Percentiles rank a stretch among this genome's conserved stretches.
phyloP scores from a whole-genome alignment of 1,140 invertebrate genomes.

The Leptinotarsa undecemlineata region DNA sequence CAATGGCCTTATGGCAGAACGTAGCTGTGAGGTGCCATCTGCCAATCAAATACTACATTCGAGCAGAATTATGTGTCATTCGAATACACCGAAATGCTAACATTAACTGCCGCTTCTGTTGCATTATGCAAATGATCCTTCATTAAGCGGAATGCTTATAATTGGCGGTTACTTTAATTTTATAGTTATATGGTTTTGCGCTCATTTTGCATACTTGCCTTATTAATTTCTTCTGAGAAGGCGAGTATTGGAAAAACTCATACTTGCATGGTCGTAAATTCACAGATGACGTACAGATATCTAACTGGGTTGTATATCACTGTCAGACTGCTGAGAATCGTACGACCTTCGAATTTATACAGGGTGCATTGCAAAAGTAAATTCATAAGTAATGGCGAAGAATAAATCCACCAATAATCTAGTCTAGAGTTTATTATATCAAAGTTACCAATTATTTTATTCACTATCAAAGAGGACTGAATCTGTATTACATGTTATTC shows the following conservation, averaged over 20 bases:
- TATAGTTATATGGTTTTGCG: not conserved
- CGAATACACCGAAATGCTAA: not conserved
- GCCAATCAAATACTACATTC: not conserved
- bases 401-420: too few relatives aligned
- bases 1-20: not conserved
- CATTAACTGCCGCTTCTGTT: conserved; percentile 2
- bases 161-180: conserved; percentile 8
- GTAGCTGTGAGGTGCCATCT: not conserved
- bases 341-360: too few relatives aligned
- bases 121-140: conserved; percentile 3
- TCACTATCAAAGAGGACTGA: too few relatives aligned
- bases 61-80: not conserved
- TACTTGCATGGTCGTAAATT: not conserved
- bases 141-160: conserved; percentile 1
- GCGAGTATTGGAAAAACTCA: not conserved
- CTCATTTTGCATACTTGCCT: not conserved
- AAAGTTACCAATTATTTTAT: too few relatives aligned
- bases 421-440: too few relatives aligned
- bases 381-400: too few relatives aligned
- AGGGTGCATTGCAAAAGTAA: too few relatives aligned
- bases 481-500: too few relatives aligned
- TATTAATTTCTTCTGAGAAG: not conserved
- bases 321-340: not conserved
- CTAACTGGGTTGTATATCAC: not conserved
- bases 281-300: conserved; percentile 2